Percentiles rank a stretch among this genome's conserved stretches.
These are phyloP conservation scores for Amiota mariae DNA, from an alignment of 2,888 invertebrate genomes.

Conservation along the genomic window DNA sequence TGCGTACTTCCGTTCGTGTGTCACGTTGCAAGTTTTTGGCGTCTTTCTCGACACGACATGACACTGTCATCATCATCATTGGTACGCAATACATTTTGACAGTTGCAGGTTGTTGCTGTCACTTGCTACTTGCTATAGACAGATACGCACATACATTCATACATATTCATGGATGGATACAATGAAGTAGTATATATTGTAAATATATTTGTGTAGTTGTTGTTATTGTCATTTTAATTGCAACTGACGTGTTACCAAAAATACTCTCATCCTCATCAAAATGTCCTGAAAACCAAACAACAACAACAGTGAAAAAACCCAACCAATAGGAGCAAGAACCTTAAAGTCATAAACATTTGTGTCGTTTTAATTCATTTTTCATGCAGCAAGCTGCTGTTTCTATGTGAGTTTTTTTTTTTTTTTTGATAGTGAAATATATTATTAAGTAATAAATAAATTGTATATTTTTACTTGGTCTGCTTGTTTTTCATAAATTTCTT, in stretches of 20 bases:
- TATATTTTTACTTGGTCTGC: neutral
- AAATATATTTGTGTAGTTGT: neutral
- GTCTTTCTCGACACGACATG: constrained; percentile 18
- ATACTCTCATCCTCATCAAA: constrained; percentile 31
- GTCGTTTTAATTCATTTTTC: constrained; percentile 57
- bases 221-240: constrained; percentile 60
- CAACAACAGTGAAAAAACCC: too few species aligned
- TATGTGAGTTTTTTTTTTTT: neutral
- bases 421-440: constrained; percentile 37
- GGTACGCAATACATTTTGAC: constrained; percentile 45
- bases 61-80: constrained; percentile 27
- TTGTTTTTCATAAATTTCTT: neutral
- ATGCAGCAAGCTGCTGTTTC: constrained; percentile 43
- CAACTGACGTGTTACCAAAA: constrained; percentile 66
- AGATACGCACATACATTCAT: neutral
- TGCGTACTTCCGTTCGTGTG: constrained; percentile 20
- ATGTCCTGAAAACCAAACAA: constrained; percentile 22
- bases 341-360: constrained; percentile 54
- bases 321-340: neutral
- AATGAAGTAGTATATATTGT: neutral
- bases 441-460: constrained; percentile 57
- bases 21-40: constrained; percentile 2
- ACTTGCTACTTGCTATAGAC: neutral
- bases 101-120: constrained; percentile 51
- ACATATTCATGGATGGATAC: too few species aligned